Evolutionary conservation across 2,113 vertebrate species (phyloP), one percentile per base, ranked within the genome.

Genomic region (Thymallus thymallus): DNA sequence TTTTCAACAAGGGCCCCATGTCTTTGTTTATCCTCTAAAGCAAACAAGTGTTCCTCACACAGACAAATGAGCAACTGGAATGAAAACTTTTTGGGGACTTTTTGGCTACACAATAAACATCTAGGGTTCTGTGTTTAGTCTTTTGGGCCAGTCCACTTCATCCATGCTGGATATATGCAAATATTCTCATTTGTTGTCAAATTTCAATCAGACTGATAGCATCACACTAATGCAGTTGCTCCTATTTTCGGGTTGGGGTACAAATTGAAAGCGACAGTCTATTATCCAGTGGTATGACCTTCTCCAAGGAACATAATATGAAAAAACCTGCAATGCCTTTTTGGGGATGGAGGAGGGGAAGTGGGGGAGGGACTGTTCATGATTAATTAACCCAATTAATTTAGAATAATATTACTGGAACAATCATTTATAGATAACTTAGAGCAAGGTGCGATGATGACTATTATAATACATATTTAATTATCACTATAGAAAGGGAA

Each of bases 301-400:
- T 88, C 76, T 46, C 83, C 83, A 84, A 76, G 80, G 63, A 82
- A 88, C 88, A 85, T 86, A 85, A 91, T 86, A 80, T 82, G 76
- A 80, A 88, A 88, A 87, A 85, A 84, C 87, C 85, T 80, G 83
- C 80, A 75, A 83, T 84, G 77, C 80, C 86, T 85, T 87, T 81
- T 86, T 41, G 9, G 35, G 79, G 72, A 3, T 13, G 61, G 4
- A 51, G 48, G 16, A 4, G 12, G 48, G 12, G 48, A 18, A 5
- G 13, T 51, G 48, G 5, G 16, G 29, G 45, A 46, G 32, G 69
- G 65, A 77, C 75, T 61, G 71, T 67, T 75, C 70, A 84, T 92
- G 91, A 92, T 91, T 91, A 92, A 92, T 92, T 91, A 91, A 91
- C 84, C 82, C 80, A 89, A 89, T 93, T 92, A 87, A 91, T 91